Evolutionary conservation across 2,113 vertebrate genomes (phyloP), one percentile per base, ranked within the genome.

Genomic region (Lanius collurio): DNA sequence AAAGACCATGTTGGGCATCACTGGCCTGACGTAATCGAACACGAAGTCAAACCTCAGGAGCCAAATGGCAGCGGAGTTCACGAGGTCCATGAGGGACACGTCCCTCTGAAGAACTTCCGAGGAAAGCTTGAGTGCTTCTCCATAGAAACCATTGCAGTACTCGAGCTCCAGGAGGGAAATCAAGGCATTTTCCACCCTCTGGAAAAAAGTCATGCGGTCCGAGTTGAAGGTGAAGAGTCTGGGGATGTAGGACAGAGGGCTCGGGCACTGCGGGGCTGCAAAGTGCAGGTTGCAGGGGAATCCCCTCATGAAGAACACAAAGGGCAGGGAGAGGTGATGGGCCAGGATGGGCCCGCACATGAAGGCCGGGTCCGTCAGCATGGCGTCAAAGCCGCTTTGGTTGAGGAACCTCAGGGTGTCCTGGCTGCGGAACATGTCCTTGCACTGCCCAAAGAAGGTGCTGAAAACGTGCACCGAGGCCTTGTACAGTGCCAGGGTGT

Each of bases 1-100:
- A 33, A 98, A 97, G 33, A 98, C 76, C 85, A 98, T 96, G 77
- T 99, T 99, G 42, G 99, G 99, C 98, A 99, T 98, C 46, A 98
- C 85, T 0, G 99, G 99, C 30, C 98, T 98, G 15, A 98, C 98
- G 2, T 97, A 97, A 50, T 99, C 99, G 7, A 99, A 87, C 2
- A 97, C 98, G 70, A 99, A 98, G 94, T 99, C 98, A 1, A 95
- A 97, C 86, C 98, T 98, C 70, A 99, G 59, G 62, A 99, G 88
- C 98, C 98, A 98, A 59, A 99, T 8, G 3, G 97, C 97, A 53
- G 97, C 97, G 27, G 94, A 81, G 30, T 68, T 94, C 75, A 98
- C 73, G 4, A 99, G 96, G 31, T 98, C 94, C 0, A 57, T 21
- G 19, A 98, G 7, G 27, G 95, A 80, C 60, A 98, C 95, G 1